A percentile compares a stretch with the other conserved stretches of the same genome.
Conservation (phyloP, 1,140 invertebrate genomes). For the Patella vulgata region DNA sequence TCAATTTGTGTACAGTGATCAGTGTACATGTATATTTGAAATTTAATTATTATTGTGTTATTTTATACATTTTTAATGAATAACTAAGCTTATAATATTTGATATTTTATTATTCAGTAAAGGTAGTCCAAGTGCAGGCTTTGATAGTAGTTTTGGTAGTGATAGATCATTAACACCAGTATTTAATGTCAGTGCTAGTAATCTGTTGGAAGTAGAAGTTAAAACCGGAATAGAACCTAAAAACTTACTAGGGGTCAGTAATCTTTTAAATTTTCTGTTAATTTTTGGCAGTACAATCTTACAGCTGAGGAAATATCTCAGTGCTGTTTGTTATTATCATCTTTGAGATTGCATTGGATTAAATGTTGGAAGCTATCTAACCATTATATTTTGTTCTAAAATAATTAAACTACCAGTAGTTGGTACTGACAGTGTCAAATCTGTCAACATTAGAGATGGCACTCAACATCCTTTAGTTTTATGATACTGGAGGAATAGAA, state of each 20-base stretch:
- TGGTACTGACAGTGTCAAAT: too few relatives aligned
- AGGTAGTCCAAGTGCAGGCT: constrained; percentile 34
- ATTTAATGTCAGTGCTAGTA: constrained; percentile 25
- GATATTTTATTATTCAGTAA: constrained; percentile 7
- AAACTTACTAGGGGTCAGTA: constrained; percentile 54
- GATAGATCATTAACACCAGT: constrained; percentile 44
- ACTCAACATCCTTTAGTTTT: too few relatives aligned
- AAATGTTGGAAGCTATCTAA: not conserved
- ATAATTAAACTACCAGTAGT: too few relatives aligned
- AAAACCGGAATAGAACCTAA: constrained; percentile 53
- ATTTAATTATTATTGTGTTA: not conserved
- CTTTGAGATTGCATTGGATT: too few relatives aligned
- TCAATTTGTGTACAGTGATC: not conserved
- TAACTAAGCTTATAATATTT: constrained; percentile 3
- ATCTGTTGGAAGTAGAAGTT: constrained; percentile 19
- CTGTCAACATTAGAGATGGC: too few relatives aligned
- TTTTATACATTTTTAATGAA: not conserved
- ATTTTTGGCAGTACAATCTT: not conserved
- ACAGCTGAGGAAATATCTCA: not conserved
- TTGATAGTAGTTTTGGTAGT: constrained; percentile 39
- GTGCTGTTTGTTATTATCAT: not conserved
- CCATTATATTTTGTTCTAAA: not conserved
- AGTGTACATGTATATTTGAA: not conserved
- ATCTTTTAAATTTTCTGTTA: not conserved
- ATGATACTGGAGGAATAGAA: too few relatives aligned